Base-by-base conservation (phyloP, 2,888 invertebrate species). In the Caenorhabditis angaria region DNA sequence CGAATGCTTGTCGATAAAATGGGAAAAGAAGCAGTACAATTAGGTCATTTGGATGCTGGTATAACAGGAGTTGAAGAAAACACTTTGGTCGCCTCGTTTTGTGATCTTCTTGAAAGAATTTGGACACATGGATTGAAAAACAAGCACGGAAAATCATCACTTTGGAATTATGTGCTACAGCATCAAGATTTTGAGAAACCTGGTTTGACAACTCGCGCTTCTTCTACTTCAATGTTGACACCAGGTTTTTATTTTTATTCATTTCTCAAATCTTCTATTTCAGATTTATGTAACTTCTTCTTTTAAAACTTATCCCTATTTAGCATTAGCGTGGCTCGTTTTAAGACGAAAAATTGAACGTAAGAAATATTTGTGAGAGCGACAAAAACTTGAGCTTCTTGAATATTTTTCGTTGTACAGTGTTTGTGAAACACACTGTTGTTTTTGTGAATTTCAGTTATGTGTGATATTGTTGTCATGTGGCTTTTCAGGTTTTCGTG, bases 1-100 rank as follows among this genome's bases (percentile, higher is more conserved):
- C 91, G 97, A 80, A 97, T 99, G 95, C 90, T 99, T 41, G 92
- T 99, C n/a, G 96, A 97, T 87, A 99, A 99, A 90, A 93, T 99
- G 93, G 97, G 97, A 20, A 83, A 82, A 57, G 99, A 99, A 90
- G 97, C 97, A 12, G 93, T 94, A 1, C 95, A 95, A 58, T 89
- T 97, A 74, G 96, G 96, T 18, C 93, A 96, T 77, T 93, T 93
- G 50, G 92, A 93, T 53, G 94, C 88, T 20, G 89, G 88, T 59
- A 87, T 90, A 53, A 94, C 88, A n/a, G 90, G 90, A 85, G 93
- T 95, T 0, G 97, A 99, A 89, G 99, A 99, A 88, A 97, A 95
- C 88, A 97, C 97, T 0, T 91, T 99, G 83, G 97, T 86, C 1
- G 97, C 96, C n/a, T 94, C 95, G 65, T 90, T 99, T 4, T 99